Evolutionary conservation across 1,140 invertebrate genomes (phyloP), one percentile per base, ranked within the genome.

Genomic region (Eciton burchellii): DNA sequence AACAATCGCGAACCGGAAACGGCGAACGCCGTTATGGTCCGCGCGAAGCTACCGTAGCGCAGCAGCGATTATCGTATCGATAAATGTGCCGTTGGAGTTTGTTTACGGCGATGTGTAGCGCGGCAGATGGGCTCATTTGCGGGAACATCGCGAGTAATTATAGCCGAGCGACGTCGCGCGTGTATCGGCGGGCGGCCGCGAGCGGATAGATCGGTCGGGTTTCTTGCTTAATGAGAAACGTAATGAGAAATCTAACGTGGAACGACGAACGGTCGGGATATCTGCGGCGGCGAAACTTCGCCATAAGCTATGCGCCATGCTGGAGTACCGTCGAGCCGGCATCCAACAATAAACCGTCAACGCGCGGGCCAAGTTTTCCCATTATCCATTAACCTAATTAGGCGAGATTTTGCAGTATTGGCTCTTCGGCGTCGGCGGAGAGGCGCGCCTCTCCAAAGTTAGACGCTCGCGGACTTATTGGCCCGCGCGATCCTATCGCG

Each of bases 321-420:
- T 54, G 85, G 35, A 91, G 85, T 90, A 89, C 81, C 87, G 77
- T 88, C 62, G 72, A 86, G 43, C 56, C 86, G 84, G 86, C 87
- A 89, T 82, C 84, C 81, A 88, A 92, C 91, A 92, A 92, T 92
- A 91, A 93, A 92, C 88, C 90, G 89, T 92, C 91, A 91, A 91
- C 87, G 81, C 68, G 81, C 68, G 49, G 86, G 89, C 89, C 76
- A 93, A 92, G 87, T 92, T 92, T 92, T 87, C 89, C 89, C 90
- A 92, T 91, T 92, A 91, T 91, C 89, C 90, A 92, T 93, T 93
- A 92, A 91, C 90, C 91, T 91, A 91, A 93, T 93, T 92, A 93
- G 89, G 84, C 88, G 56, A 87, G 89, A 92, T 92, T 91, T 90
- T 90, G 89, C 84, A 84, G 83, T 89, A 92, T 90, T 84, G 89